These are phyloP conservation scores for Simalia tracyae DNA, from an alignment of 2,797 vertebrate species.

Conservation along the genomic window DNA sequence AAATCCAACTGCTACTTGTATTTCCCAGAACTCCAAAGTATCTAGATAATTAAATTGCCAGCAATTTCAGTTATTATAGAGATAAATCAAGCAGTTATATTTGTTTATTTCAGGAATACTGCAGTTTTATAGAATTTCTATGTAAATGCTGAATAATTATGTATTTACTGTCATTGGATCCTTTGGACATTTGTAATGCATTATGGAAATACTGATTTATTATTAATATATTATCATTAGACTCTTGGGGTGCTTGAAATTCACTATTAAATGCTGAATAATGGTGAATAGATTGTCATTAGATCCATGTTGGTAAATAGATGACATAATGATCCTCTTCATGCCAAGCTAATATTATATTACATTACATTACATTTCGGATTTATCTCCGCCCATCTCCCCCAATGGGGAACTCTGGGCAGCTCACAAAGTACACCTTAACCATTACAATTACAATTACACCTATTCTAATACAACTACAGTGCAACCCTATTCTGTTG, in stretches of 20 bases:
- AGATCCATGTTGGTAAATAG: background rate
- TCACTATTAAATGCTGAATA: background rate
- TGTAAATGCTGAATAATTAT: background rate
- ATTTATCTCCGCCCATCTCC: no score
- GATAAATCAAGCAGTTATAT: background rate
- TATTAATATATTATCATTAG: background rate
- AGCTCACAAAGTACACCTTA: no score
- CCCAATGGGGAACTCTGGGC: no score
- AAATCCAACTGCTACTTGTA: background rate
- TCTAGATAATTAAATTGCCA: background rate
- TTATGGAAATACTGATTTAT: background rate
- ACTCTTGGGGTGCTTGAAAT: background rate
- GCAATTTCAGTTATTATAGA: background rate
- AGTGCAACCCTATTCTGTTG: no score
- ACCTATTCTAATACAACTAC: no score
- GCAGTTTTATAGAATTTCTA: background rate
- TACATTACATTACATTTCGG: no score
- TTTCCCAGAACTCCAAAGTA: background rate
- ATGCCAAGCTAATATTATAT: background rate
- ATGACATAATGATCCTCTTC: background rate
- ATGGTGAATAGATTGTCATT: background rate
- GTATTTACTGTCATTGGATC: background rate
- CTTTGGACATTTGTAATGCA: background rate
- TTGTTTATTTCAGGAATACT: background rate
- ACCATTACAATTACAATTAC: no score